Evolutionary conservation across 2,888 invertebrate species (phyloP).

Genomic region (Muscina levida): DNA sequence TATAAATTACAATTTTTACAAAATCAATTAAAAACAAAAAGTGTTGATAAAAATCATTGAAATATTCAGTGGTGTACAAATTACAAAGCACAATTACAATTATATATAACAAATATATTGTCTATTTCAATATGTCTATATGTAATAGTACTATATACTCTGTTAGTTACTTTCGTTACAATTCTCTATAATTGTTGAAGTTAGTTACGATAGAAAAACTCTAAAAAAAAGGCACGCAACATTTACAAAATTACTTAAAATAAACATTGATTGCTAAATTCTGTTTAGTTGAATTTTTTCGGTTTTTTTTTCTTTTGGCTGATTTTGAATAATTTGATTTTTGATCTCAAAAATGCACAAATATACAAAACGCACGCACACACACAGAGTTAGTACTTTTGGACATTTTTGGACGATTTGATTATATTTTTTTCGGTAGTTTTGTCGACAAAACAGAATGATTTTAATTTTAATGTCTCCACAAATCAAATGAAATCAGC

Average conservation of each 20-base stretch:
- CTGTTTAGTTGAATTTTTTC: not conserved
- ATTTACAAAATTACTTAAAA: conserved; percentile 47
- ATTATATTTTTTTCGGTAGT: too few species aligned
- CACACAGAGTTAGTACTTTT: conserved; percentile 25
- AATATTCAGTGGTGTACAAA: too few species aligned
- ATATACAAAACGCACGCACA: conserved; percentile 24
- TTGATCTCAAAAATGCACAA: conserved; percentile 37
- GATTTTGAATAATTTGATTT: not conserved
- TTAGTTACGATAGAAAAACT: conserved; percentile 59
- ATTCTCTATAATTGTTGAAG: not conserved
- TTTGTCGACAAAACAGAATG: conserved; percentile 54
- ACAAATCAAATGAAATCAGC: conserved; percentile 42
- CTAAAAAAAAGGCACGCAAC: conserved; percentile 57
- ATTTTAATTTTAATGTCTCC: conserved; percentile 58
- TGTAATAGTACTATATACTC: conserved; percentile 24
- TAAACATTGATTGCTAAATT: conserved; percentile 24
- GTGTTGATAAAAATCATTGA: not conserved
- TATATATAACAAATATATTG: not conserved
- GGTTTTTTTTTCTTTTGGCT: conserved; percentile 6
- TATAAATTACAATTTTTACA: not conserved
- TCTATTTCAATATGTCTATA: conserved; percentile 12
- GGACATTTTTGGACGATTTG: conserved; percentile 43
- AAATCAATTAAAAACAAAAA: conserved; percentile 12
- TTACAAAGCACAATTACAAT: not conserved
- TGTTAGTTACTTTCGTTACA: not conserved